These are phyloP conservation scores for Hippocampus kuda DNA, from an alignment of 2,797 vertebrate species.

Conservation along the genomic window DNA sequence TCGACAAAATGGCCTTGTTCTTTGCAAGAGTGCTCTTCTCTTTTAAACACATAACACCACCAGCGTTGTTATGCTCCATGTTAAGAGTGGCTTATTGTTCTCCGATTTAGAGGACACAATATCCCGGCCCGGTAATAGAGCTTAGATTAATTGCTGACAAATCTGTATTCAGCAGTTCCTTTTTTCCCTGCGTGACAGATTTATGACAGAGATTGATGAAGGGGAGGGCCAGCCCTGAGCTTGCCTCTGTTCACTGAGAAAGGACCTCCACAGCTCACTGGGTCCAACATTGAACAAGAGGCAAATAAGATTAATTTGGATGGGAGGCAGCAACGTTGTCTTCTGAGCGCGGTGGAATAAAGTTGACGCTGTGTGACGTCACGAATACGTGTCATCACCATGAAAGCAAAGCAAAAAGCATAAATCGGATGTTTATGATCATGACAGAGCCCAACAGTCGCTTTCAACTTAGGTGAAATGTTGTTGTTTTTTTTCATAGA, in stretches of 20 bases:
- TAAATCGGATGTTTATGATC: too few species aligned
- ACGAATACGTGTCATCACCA: background rate
- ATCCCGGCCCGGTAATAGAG: conserved; percentile 66
- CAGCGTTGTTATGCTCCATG: conserved; percentile 25
- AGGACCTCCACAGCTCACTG: conserved; percentile 41
- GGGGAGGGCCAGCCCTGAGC: conserved; percentile 51
- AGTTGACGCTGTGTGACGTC: background rate
- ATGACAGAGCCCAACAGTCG: too few species aligned
- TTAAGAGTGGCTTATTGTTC: conserved; percentile 61
- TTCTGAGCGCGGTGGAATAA: background rate
- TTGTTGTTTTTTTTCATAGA: background rate
- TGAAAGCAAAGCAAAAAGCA: background rate
- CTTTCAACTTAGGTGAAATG: too few species aligned
- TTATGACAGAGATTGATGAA: conserved; percentile 76
- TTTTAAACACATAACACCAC: conserved; percentile 5
- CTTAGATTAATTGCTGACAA: conserved; percentile 75
- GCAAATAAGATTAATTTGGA: conserved; percentile 5
- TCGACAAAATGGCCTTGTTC: conserved; percentile 15
- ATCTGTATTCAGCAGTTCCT: conserved; percentile 68
- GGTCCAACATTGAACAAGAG: conserved; percentile 27
- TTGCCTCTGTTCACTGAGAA: conserved; percentile 43
- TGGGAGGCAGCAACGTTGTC: background rate
- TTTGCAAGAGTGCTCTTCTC: background rate
- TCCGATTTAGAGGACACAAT: conserved; percentile 49
- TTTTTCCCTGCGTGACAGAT: conserved; percentile 66